phyloP scores from a whole-genome alignment of 2,113 vertebrate species.

The Cricetomys ansorgei region DNA sequence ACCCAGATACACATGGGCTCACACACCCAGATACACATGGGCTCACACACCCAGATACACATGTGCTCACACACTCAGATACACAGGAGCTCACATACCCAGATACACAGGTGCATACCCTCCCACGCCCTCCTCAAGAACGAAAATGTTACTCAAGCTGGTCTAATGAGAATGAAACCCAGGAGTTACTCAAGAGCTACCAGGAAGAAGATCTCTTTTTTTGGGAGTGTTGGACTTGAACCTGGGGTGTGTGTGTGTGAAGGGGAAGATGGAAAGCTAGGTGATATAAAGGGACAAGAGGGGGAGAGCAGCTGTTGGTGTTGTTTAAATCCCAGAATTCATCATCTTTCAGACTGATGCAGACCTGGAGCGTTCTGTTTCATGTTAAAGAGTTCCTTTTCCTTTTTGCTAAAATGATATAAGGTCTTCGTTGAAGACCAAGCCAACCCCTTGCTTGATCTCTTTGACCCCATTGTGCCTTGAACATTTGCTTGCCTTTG shows the following conservation, averaged over 20 bases:
- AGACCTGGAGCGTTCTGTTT: background rate
- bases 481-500: constrained; percentile 70
- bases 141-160: background rate
- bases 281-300: background rate
- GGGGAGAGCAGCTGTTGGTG: background rate
- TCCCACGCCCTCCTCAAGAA: background rate
- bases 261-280: background rate
- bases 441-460: background rate
- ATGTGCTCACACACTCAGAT: too few relatives aligned
- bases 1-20: background rate
- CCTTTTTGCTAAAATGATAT: background rate
- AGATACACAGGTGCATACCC: too few relatives aligned
- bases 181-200: background rate
- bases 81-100: background rate
- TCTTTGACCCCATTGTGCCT: constrained; percentile 49
- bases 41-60: too few relatives aligned
- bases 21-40: too few relatives aligned
- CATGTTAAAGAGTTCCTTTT: background rate
- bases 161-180: constrained; percentile 4
- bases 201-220: background rate
- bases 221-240: background rate
- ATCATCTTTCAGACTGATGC: background rate
- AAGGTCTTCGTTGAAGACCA: background rate
- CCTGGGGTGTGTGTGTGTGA: background rate
- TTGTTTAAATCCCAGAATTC: background rate